Conservation (phyloP, 2,888 invertebrate species). For the Oxycera nigricornis region DNA sequence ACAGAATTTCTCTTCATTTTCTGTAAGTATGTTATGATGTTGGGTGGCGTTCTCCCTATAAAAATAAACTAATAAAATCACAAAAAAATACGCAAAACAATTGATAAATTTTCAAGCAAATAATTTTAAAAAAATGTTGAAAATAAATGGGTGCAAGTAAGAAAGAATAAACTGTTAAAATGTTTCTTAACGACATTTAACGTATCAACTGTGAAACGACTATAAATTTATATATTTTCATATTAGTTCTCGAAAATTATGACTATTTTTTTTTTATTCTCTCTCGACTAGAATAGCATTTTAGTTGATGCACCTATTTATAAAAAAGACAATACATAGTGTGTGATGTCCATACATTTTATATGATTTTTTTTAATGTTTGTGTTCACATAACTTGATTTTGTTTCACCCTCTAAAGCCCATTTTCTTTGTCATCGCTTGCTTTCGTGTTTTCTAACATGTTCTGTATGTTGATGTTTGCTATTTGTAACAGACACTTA, state of each 20-base stretch:
- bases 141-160: background rate
- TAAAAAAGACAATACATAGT: constrained; percentile 30
- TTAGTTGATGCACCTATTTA: constrained; percentile 19
- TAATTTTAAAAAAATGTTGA: background rate
- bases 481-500: too few species aligned
- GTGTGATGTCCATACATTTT: constrained; percentile 7
- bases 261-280: background rate
- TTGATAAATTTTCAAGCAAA: too few species aligned
- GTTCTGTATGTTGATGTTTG: too few species aligned
- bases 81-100: too few species aligned
- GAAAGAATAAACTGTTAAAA: background rate
- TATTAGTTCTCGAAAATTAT: constrained; percentile 10
- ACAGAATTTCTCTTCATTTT: constrained; percentile 40
- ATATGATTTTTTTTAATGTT: background rate
- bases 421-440: too few species aligned
- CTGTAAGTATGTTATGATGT: constrained; percentile 5
- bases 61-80: background rate
- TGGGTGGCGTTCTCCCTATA: constrained; percentile 4
- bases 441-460: too few species aligned
- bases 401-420: constrained; percentile 5
- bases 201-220: constrained; percentile 19
- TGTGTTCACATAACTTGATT: background rate
- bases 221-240: constrained; percentile 5
- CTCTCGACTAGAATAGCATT: constrained; percentile 24
- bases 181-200: too few species aligned